Evolutionary conservation across 2,797 vertebrate genomes (phyloP), one percentile per base, ranked within the genome.

Genomic region (Varecia variegata): DNA sequence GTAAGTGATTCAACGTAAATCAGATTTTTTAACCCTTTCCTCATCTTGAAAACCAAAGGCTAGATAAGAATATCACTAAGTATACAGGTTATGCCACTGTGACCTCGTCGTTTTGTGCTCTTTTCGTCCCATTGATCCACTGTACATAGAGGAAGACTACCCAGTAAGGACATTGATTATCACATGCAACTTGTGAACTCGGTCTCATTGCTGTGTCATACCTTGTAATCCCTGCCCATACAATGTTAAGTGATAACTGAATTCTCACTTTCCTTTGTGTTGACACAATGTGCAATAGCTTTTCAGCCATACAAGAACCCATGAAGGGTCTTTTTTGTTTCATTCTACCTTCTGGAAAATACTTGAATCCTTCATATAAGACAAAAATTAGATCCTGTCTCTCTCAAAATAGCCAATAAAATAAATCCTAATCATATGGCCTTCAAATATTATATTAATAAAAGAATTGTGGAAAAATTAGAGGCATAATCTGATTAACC

Each of bases 381-480:
- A 84, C 38, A 84, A 90, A 79, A 70, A 84, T 13, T 43, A 96
- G 43, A 88, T 84, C 60, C 10, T 45, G 30, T 58, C 15, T 89
- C 93, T 74, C 43, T 95, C 67, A 77, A 80, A 90, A 90, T 23
- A 67, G 54, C 47, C 60, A 97, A 32, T 23, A 93, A 94, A 18
- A 70, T 54, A 94, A 95, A 90, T 60, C 25, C 14, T 80, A 87
- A 71, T 58, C 21, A 3, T 10, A 56, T 25, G 14, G 56, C 10
- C 23, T 88, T 82, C 47, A 85, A 52, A 52, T 74, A 67, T 65
- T 60, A 74, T 23, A 95, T 80, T 76, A 95, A 62, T 14, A 2
- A 87, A 94, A 93, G 20, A 94, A 91, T 23, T 65, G 45, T 81
- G 30, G 50, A 60, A 88, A 95, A 96, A 85, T 47, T 27, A 68